Evolutionary conservation across 1,140 invertebrate species (phyloP).

Genomic region (Chrysomallon squamiferum): DNA sequence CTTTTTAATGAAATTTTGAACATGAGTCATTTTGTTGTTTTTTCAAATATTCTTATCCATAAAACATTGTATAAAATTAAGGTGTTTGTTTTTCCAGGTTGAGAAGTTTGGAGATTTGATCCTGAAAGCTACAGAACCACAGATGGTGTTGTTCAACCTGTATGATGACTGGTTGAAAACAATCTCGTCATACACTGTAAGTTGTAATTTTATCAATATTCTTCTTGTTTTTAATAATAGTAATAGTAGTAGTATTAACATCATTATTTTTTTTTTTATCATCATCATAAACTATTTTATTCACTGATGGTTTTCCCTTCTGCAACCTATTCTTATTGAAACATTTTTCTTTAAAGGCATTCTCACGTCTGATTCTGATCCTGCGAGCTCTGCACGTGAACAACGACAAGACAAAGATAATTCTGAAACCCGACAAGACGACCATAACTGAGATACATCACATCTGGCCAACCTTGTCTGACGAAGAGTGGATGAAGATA

Average conservation of each 20-base stretch:
- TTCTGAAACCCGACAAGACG: conserved; percentile 98
- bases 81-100: conserved; percentile 67
- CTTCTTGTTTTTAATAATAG: neutral
- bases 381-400: conserved; percentile 97
- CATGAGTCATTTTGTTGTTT: too few relatives aligned
- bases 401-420: conserved; percentile 97
- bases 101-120: conserved; percentile 99
- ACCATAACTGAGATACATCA: conserved; percentile 99
- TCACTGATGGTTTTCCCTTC: too few relatives aligned
- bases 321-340: too few relatives aligned
- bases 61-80: too few relatives aligned
- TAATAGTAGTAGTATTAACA: too few relatives aligned
- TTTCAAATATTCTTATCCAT: too few relatives aligned
- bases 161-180: conserved; percentile 99
- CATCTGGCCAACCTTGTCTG: conserved; percentile 97
- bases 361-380: conserved; percentile 96
- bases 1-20: too few relatives aligned
- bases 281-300: too few relatives aligned
- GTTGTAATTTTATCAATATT: conserved; percentile 10
- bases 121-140: conserved; percentile 98
- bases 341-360: conserved; percentile 82
- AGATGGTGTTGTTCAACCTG: conserved; percentile 99
- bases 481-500: conserved; percentile 98
- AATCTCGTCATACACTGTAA: conserved; percentile 65
- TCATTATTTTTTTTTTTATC: too few relatives aligned